Base-by-base conservation (phyloP, 2,797 vertebrate genomes). In the Hoplostethus mediterraneus region DNA sequence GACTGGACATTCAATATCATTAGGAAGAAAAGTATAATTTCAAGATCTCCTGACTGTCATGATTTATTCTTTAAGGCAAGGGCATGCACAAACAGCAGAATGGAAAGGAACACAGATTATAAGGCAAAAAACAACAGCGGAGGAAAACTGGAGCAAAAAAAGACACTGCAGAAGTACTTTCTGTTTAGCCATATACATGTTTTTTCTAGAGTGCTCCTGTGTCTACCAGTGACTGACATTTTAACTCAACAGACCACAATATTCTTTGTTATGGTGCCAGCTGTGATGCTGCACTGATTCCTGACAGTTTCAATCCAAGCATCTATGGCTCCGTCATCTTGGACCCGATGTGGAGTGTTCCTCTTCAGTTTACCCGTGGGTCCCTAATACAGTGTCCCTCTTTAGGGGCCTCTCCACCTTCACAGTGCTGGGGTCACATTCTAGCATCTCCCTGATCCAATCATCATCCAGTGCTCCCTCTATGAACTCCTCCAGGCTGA, bases 381-480 rank as follows among this genome's bases (percentile, higher is more conserved):
- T 54, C 61, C 81, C 77, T 59, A 74, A 57, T 77, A 49, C 33
- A 0, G 52, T 40, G 67, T 86, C 81, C 67, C 70, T 80, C 77
- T 84, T 87, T 40, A 72, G 62, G 14, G 86, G 73, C 81, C 77
- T 91, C 74, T 91, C 83, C 73, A 94, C 87, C 64, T 90, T 93
- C 54, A 94, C 89, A 1, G 91, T 94, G 62, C 81, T 91, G n/a
- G 90, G 94, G 83, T 95, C 93, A 89, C 93, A 95, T 86, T 95
- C 92, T 87, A 96, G 69, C 92, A 94, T 94, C 72, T 94, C 89
- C 48, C 92, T 87, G 70, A 95, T 93, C 95, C 94, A 95, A 67
- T 94, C 87, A 54, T 95, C 93, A 54, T 83, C 80, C 80, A 94
- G 68, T 1, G 93, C 92, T 53, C 93, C 93, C 48, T 93, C 89